A percentile compares a stretch with the other conserved stretches of the same genome.
phyloP scores from a whole-genome alignment of 2,113 vertebrate genomes.

The Ia io region DNA sequence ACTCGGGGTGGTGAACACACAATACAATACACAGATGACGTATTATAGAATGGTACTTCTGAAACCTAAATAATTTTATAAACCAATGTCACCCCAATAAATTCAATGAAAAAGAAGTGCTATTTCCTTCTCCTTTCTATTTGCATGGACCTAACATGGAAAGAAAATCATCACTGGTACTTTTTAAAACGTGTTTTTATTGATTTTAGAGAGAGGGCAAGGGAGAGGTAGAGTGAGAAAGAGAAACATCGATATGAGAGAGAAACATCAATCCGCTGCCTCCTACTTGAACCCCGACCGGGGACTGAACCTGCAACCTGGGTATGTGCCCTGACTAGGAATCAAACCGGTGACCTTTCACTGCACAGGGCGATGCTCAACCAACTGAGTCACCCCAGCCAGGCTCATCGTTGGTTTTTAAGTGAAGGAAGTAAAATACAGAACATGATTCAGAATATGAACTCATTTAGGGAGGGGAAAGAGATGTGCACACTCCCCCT shows the following conservation, averaged over 20 bases:
- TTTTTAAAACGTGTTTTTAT: background rate
- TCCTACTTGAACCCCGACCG: background rate
- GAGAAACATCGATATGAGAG: background rate
- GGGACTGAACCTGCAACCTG: background rate
- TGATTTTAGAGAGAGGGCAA: background rate
- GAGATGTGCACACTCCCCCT: fast-evolving
- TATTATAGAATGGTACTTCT: background rate
- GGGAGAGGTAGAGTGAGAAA: background rate
- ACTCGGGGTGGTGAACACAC: background rate
- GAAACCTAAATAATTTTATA: background rate
- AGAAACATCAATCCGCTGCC: background rate
- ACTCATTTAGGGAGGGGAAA: too few relatives aligned
- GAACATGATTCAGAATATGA: background rate
- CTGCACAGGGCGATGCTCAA: background rate
- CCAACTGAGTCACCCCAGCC: background rate
- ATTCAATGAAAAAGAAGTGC: background rate
- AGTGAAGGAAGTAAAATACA: background rate
- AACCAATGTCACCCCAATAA: background rate
- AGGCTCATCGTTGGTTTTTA: background rate
- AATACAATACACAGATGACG: background rate
- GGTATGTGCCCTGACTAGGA: background rate
- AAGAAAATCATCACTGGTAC: background rate
- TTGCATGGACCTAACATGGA: background rate
- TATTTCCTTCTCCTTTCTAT: conserved; percentile 1
- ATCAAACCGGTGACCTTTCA: too few relatives aligned